Evolutionary conservation across 2,113 vertebrate species (phyloP).

Genomic region (Mohoua ochrocephala): DNA sequence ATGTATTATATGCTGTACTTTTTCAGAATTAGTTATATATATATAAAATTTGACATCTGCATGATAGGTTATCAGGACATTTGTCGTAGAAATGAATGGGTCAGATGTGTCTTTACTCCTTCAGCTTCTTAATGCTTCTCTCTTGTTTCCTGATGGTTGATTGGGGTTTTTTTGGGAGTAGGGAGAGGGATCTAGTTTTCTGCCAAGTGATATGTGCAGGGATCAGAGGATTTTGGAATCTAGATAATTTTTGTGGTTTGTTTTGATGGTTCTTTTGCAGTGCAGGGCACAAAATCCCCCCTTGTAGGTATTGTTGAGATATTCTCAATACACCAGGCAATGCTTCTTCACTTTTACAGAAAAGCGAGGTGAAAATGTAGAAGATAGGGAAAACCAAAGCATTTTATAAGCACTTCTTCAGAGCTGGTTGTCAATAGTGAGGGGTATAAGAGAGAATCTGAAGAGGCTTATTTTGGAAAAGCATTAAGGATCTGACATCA

Average conservation of each 20-base stretch:
- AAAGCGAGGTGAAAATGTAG: background rate
- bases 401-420: background rate
- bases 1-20: background rate
- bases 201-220: background rate
- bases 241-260: background rate
- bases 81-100: background rate
- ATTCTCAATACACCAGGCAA: background rate
- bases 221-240: background rate
- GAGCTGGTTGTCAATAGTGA: background rate
- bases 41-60: background rate
- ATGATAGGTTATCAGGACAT: background rate
- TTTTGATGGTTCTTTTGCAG: background rate
- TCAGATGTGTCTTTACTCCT: background rate
- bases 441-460: background rate
- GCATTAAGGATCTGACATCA: conserved; percentile 23
- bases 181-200: background rate
- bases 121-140: background rate
- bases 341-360: background rate
- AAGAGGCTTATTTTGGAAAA: conserved; percentile 16
- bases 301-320: background rate
- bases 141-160: background rate
- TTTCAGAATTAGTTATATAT: background rate
- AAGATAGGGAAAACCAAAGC: background rate
- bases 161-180: accelerated
- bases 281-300: background rate